Percentiles rank a stretch among this genome's conserved stretches.
These are phyloP conservation scores for Pteropus rufus DNA, from an alignment of 2,797 vertebrate species.

Conservation along the genomic window DNA sequence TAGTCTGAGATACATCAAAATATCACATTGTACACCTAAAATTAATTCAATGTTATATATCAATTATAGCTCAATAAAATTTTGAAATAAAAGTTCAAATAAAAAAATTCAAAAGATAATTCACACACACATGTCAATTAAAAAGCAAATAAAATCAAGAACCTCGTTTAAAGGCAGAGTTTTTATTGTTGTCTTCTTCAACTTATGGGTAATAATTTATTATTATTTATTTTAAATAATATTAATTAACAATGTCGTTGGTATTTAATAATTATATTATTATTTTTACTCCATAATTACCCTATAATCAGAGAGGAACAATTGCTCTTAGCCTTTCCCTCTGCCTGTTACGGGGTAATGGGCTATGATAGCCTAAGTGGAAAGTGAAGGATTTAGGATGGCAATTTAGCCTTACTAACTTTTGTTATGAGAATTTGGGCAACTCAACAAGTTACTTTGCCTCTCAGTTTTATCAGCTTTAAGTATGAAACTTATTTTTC, in stretches of 20 bases:
- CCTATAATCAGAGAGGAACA: not conserved
- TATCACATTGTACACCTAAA: not conserved
- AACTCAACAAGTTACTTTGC: not conserved
- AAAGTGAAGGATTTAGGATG: not conserved
- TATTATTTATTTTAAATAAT: not conserved
- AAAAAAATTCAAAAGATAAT: not conserved
- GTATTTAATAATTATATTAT: not conserved
- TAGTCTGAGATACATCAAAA: not conserved
- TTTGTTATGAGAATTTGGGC: not conserved
- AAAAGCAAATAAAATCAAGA: not conserved
- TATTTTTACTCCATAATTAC: not conserved
- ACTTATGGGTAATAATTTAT: not conserved
- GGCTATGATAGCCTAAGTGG: fast-evolving
- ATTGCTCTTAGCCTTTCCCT: not conserved
- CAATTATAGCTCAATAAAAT: not conserved
- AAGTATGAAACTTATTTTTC: not conserved
- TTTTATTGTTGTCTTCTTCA: not conserved
- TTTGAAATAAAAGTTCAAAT: not conserved
- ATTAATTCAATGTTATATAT: not conserved
- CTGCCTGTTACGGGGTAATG: not conserved
- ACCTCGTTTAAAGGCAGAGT: not conserved
- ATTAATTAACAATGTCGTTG: not conserved
- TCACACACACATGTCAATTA: not conserved
- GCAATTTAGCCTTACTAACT: not conserved
- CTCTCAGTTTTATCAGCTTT: not conserved